Base-by-base conservation (phyloP, 37 sponge, comb jelly and placozoan species). In the Haliclona indistincta region DNA sequence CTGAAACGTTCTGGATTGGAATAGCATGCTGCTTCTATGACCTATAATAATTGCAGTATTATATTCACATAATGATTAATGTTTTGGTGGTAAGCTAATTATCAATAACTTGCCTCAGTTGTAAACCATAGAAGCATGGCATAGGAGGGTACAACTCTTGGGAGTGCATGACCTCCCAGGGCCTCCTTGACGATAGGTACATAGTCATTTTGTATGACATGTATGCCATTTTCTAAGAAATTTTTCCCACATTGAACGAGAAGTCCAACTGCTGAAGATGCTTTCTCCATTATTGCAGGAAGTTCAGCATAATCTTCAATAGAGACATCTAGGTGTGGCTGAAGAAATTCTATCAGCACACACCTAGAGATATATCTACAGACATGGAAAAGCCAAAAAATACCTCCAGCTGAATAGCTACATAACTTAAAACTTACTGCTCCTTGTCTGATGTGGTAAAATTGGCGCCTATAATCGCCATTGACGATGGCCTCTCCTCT, bases 41-140 rank as follows among this genome's bases (percentile, higher is more conserved):
- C n/a, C n/a, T n/a, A n/a, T n/a, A n/a, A n/a, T n/a, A n/a, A n/a
- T n/a, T n/a, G n/a, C n/a, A n/a, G n/a, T n/a, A n/a, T n/a, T n/a
- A n/a, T n/a, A n/a, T n/a, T n/a, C n/a, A n/a, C n/a, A n/a, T n/a
- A n/a, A n/a, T n/a, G n/a, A n/a, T n/a, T n/a, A n/a, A n/a, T n/a
- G n/a, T n/a, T n/a, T n/a, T n/a, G n/a, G n/a, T n/a, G n/a, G n/a
- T n/a, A n/a, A n/a, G n/a, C n/a, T n/a, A n/a, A n/a, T n/a, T n/a
- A n/a, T n/a, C n/a, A n/a, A n/a, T n/a, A n/a, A n/a, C 49, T 61
- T 3, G 5, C 70, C 43, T 68, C 28, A 23, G n/a, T 42, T 20
- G 49, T 26, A 38, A 68, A 68, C 45, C 70, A 68, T 38, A 68
- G 49, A 20, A 68, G 43, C 38, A 68, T 67, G 6, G 42, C 37